Conservation (phyloP, 2,113 vertebrate genomes). For the Chunga burmeisteri region DNA sequence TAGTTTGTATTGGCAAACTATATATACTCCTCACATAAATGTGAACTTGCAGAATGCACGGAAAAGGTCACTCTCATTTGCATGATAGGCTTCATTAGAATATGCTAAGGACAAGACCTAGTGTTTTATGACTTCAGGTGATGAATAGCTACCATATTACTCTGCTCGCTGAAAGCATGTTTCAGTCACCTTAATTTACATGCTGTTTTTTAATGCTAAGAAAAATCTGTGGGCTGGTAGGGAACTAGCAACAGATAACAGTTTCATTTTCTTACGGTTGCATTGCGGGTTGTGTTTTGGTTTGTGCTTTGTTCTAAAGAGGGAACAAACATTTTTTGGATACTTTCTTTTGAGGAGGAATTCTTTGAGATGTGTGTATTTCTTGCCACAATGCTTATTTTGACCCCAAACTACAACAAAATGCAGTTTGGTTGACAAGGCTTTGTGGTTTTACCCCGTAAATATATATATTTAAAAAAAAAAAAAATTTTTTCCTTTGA, state of each 20-base stretch:
- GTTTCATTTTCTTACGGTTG: constrained; percentile 69
- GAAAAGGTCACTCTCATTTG: constrained; percentile 98
- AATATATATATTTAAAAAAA: neutral
- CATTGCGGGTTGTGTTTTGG: constrained; percentile 39
- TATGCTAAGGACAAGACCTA: constrained; percentile 95
- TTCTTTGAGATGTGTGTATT: neutral
- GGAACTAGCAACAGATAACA: constrained; percentile 72
- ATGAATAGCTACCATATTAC: constrained; percentile 93
- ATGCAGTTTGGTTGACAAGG: neutral
- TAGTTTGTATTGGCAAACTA: constrained; percentile 93
- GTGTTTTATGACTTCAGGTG: constrained; percentile 93
- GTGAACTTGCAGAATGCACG: constrained; percentile 92
- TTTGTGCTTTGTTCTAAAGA: constrained; percentile 25
- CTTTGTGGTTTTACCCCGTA: neutral
- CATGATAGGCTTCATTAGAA: constrained; percentile 99
- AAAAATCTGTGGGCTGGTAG: constrained; percentile 78
- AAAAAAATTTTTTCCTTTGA: neutral
- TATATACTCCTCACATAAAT: constrained; percentile 89
- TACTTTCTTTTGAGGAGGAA: neutral
- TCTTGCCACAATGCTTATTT: constrained; percentile 5
- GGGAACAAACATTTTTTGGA: neutral
- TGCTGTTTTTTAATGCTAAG: constrained; percentile 80
- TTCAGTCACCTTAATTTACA: constrained; percentile 97
- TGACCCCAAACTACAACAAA: neutral
- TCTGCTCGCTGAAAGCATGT: constrained; percentile 87